Percentiles rank a stretch among this genome's conserved stretches.
phyloP scores from a whole-genome alignment of 2,113 vertebrate genomes.

The Pagrus major region DNA sequence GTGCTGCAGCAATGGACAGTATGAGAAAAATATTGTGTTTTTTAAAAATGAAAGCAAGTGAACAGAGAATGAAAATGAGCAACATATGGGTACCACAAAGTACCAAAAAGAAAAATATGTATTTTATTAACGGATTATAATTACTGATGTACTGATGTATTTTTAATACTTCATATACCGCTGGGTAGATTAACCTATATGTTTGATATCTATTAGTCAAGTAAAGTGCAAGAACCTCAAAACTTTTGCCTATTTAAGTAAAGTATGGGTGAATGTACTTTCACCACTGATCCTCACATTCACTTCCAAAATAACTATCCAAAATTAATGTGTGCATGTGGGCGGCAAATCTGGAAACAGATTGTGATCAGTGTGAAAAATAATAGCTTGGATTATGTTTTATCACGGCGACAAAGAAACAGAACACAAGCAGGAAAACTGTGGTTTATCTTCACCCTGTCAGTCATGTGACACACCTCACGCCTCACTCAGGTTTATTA shows the following conservation, averaged over 20 bases:
- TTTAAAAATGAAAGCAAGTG: too few species aligned
- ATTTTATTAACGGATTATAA: too few species aligned
- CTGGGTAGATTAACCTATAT: too few species aligned
- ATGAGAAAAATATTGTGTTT: too few species aligned
- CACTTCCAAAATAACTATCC: not conserved
- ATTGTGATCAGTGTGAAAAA: not conserved
- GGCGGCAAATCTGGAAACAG: conserved; percentile 9
- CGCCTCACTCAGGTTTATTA: conserved; percentile 23
- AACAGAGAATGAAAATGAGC: too few species aligned
- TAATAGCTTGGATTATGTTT: conserved; percentile 1
- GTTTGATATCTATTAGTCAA: too few species aligned
- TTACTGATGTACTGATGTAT: too few species aligned
- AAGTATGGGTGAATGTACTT: not conserved
- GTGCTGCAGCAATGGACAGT: too few species aligned
- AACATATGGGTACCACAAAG: too few species aligned
- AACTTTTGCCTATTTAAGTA: not conserved
- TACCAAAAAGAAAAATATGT: too few species aligned
- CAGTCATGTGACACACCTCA: conserved; percentile 29
- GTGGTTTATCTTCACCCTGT: not conserved
- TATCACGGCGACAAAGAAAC: not conserved
- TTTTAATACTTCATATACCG: too few species aligned
- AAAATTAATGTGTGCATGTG: not conserved
- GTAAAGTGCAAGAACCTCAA: too few species aligned
- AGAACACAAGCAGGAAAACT: not conserved
- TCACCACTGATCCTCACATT: not conserved